These are phyloP conservation scores for Tursiops truncatus DNA, from an alignment of 2,113 vertebrate species.

Conservation along the genomic window DNA sequence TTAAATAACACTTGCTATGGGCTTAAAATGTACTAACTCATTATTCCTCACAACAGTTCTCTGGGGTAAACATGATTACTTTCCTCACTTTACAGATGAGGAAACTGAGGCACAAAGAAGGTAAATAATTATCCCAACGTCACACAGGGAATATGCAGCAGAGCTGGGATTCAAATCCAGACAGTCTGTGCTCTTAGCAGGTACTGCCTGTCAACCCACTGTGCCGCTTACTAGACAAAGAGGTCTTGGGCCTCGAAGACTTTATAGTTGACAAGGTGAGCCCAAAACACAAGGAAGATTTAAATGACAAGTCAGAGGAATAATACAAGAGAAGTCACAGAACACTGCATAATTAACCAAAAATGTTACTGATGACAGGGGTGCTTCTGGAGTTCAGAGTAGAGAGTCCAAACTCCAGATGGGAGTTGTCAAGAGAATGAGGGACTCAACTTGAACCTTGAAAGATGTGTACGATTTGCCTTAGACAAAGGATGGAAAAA, in stretches of 20 bases:
- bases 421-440: neutral
- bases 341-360: neutral
- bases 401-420: neutral
- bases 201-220: neutral
- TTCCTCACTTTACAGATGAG: neutral
- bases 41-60: neutral
- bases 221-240: neutral
- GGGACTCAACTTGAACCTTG: neutral
- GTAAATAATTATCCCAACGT: neutral
- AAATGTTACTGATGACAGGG: neutral
- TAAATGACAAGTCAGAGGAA: neutral
- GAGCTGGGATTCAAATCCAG: neutral
- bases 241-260: neutral
- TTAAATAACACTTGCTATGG: neutral
- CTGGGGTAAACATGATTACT: neutral
- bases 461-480: neutral
- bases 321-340: neutral
- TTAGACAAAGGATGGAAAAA: slow-evolving; percentile 17
- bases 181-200: neutral
- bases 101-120: neutral
- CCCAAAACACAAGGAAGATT: neutral
- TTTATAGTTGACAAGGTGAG: neutral
- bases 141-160: neutral
- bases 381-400: neutral
- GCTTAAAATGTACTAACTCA: neutral